These are phyloP conservation scores for Drosophila nr. fundita DNA, from an alignment of 2,888 invertebrate genomes.

Conservation along the genomic window DNA sequence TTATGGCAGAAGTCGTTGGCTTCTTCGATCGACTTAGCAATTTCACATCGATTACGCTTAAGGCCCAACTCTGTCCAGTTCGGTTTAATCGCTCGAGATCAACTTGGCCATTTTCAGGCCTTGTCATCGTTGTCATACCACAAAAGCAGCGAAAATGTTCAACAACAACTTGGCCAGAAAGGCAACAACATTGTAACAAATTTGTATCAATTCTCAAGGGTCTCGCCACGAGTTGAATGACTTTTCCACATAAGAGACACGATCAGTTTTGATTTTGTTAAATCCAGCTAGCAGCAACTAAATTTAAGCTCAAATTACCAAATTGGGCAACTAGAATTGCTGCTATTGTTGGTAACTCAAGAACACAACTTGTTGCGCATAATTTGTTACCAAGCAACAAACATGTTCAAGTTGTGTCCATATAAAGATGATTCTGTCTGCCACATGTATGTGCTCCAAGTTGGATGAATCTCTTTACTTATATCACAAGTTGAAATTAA, in stretches of 20 bases:
- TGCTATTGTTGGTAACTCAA: not conserved
- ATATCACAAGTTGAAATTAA: not conserved
- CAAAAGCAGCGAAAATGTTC: conserved; percentile 51
- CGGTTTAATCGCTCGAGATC: conserved; percentile 61
- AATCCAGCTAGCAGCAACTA: not conserved
- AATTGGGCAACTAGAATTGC: conserved; percentile 4
- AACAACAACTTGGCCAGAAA: conserved; percentile 41
- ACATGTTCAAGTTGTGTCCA: not conserved
- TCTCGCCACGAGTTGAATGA: conserved; percentile 60
- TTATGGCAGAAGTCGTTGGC: conserved; percentile 47
- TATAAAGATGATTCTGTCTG: not conserved
- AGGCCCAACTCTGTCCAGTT: conserved; percentile 71
- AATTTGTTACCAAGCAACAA: conserved; percentile 7
- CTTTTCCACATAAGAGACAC: conserved; percentile 15
- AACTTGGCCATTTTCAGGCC: conserved; percentile 72
- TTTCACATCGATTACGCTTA: conserved; percentile 66
- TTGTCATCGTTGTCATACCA: conserved; percentile 39
- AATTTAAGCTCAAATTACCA: conserved; percentile 33
- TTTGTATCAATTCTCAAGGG: conserved; percentile 75
- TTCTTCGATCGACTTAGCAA: conserved; percentile 38
- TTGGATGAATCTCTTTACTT: not conserved
- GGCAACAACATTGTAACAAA: conserved; percentile 49
- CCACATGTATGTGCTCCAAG: not conserved
- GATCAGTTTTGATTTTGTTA: not conserved
- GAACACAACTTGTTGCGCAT: conserved; percentile 6